phyloP scores from a whole-genome alignment of 2,797 vertebrate species.

The Gallinago nigripennis region DNA sequence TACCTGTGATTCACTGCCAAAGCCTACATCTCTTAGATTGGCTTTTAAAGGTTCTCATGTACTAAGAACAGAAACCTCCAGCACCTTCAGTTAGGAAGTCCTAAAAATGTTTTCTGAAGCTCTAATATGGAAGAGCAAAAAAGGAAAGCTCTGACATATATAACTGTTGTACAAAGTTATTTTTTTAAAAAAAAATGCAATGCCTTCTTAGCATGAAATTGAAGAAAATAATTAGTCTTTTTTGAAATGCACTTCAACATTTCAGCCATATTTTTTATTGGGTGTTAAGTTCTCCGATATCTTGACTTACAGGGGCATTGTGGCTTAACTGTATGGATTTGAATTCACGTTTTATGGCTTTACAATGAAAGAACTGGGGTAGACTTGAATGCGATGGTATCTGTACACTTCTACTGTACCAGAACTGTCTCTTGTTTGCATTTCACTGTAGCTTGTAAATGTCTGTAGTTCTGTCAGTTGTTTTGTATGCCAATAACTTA shows the following conservation, averaged over 20 bases:
- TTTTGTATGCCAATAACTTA: neutral
- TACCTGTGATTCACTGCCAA: neutral
- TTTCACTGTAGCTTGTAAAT: neutral
- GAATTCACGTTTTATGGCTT: neutral
- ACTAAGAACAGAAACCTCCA: neutral
- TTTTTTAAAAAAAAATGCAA: neutral
- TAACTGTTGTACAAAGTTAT: neutral
- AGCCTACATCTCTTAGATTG: neutral
- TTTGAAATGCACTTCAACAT: accelerated
- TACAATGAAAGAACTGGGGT: neutral
- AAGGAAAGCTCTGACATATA: neutral
- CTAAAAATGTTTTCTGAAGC: neutral
- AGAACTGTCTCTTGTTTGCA: neutral
- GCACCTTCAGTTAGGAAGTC: neutral
- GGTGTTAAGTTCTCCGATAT: neutral
- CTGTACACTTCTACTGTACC: neutral
- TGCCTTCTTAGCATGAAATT: neutral
- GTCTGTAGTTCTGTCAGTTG: neutral
- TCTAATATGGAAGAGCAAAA: neutral
- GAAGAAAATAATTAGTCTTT: neutral
- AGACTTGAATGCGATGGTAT: neutral
- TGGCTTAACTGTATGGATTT: neutral
- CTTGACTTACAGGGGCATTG: neutral
- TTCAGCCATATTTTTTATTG: neutral
- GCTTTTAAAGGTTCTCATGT: neutral